Conservation (phyloP, 53 echinoderm and acorn worm genomes). For the Henricia sp. region DNA sequence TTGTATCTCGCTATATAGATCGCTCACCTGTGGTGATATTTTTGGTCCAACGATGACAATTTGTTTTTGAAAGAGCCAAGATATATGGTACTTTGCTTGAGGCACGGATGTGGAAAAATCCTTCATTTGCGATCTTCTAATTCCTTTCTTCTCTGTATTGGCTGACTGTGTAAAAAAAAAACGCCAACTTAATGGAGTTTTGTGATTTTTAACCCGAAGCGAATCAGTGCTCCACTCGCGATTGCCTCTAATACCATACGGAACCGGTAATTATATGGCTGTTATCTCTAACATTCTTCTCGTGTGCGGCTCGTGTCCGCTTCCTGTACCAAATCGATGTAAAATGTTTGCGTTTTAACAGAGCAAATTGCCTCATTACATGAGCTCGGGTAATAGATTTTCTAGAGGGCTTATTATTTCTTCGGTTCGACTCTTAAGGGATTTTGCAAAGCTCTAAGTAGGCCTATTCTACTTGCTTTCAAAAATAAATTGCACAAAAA, state of each 20-base stretch:
- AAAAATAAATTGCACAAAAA: too few relatives aligned
- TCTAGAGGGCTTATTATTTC: conserved; percentile 34
- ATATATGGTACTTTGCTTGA: too few relatives aligned
- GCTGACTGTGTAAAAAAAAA: too few relatives aligned
- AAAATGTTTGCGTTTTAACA: neutral
- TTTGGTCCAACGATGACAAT: too few relatives aligned
- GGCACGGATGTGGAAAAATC: neutral
- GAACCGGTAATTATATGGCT: conserved; percentile 5
- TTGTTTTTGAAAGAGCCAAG: too few relatives aligned
- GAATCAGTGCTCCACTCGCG: conserved; percentile 44
- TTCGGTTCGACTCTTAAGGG: too few relatives aligned
- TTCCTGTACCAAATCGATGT: neutral
- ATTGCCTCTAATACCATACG: conserved; percentile 17
- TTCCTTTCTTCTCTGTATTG: neutral
- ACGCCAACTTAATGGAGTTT: conserved; percentile 59
- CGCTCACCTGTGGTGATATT: too few relatives aligned
- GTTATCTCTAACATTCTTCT: conserved; percentile 1
- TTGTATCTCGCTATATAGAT: too few relatives aligned
- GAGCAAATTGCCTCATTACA: conserved; percentile 22
- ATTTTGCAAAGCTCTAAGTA: too few relatives aligned
- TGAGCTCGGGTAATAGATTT: neutral
- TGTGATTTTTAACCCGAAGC: conserved; percentile 48
- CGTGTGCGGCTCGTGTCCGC: neutral
- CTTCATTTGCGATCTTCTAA: neutral
- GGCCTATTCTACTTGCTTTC: too few relatives aligned